Evolutionary conservation across 2,888 invertebrate species (phyloP).

Genomic region (Odontomyia ornata): DNA sequence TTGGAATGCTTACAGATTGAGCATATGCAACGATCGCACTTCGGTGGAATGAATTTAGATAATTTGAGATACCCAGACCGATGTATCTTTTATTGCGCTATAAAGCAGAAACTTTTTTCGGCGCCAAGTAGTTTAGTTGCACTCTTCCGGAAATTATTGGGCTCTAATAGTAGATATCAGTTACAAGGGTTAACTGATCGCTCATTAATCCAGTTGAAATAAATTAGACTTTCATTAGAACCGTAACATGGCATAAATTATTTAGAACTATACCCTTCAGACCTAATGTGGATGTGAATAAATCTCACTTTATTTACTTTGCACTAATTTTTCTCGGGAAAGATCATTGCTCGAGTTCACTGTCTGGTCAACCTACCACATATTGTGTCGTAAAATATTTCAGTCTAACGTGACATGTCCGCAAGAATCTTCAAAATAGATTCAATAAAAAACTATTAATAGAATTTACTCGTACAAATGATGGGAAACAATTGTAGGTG

Average conservation of each 20-base stretch:
- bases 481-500: constrained; percentile 6
- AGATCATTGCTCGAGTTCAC: too few relatives aligned
- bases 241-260: too few relatives aligned
- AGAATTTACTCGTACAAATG: neutral
- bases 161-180: too few relatives aligned
- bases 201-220: too few relatives aligned
- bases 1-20: neutral
- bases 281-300: too few relatives aligned
- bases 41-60: neutral
- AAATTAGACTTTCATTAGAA: too few relatives aligned
- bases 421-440: neutral
- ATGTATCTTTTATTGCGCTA: neutral
- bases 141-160: too few relatives aligned
- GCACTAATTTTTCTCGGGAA: too few relatives aligned
- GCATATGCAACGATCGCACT: neutral
- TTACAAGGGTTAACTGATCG: too few relatives aligned
- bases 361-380: too few relatives aligned
- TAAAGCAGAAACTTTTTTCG: neutral
- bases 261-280: too few relatives aligned
- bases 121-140: neutral
- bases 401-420: neutral
- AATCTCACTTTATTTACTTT: too few relatives aligned
- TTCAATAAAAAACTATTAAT: neutral
- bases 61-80: neutral
- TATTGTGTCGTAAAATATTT: neutral